Evolutionary conservation across 2,888 invertebrate species (phyloP).

Genomic region (Thera obeliscata): DNA sequence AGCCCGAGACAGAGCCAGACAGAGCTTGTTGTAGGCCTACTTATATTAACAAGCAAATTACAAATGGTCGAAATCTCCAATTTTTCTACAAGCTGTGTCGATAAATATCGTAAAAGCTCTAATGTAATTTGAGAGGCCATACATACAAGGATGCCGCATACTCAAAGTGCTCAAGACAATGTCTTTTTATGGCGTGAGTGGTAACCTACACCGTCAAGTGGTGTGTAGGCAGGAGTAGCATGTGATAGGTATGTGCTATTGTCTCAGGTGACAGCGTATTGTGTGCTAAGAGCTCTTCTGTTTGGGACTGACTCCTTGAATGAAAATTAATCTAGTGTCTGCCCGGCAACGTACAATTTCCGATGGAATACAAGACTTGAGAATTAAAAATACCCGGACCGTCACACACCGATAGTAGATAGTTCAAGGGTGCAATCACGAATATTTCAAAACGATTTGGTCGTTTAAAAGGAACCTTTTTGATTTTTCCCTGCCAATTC

Average conservation of each 20-base stretch:
- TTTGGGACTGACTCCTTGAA: constrained; percentile 9
- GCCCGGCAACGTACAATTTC: neutral
- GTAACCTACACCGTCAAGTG: constrained; percentile 32
- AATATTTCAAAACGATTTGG: no score
- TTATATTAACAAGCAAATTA: no score
- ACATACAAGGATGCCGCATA: constrained; percentile 29
- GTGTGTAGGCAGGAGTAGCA: constrained; percentile 29
- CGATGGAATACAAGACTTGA: neutral
- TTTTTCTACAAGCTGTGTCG: neutral
- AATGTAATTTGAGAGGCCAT: constrained; percentile 38
- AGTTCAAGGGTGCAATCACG: no score
- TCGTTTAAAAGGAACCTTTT: no score
- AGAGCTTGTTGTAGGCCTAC: no score
- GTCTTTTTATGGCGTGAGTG: constrained; percentile 32
- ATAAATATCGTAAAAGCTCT: constrained; percentile 36
- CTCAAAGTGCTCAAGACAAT: constrained; percentile 49
- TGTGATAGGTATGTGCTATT: constrained; percentile 20
- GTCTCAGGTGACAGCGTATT: constrained; percentile 28
- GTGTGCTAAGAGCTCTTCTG: constrained; percentile 16
- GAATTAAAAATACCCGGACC: neutral
- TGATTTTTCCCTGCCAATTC: no score
- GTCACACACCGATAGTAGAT: no score
- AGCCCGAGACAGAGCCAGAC: no score
- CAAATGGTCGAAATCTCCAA: no score
- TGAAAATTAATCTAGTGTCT: neutral